Conservation (phyloP, 2,113 vertebrate species). For the Empidonax alnorum region DNA sequence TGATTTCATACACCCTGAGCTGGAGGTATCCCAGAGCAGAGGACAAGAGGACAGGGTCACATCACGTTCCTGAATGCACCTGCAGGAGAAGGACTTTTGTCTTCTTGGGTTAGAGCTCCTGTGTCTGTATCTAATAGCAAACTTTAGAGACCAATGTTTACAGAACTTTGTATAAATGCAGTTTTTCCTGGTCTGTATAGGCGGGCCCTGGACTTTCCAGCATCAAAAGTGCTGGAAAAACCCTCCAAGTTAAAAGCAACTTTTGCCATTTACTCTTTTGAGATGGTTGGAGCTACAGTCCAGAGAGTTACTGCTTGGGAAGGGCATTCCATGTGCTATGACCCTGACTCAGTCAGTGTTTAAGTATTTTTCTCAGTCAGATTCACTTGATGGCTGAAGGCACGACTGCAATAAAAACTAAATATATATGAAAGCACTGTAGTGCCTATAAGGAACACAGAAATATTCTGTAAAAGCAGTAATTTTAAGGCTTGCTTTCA, state of each 20-base stretch:
- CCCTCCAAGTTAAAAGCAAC: background rate
- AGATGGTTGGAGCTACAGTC: background rate
- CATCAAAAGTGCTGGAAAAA: background rate
- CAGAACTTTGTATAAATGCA: background rate
- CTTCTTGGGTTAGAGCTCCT: background rate
- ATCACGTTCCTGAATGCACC: background rate
- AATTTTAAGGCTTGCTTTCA: background rate
- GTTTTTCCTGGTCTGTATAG: background rate
- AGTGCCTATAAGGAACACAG: background rate
- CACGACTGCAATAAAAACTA: background rate
- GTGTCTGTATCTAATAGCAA: background rate
- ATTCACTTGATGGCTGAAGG: background rate
- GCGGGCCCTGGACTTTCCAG: background rate
- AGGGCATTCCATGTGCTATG: background rate
- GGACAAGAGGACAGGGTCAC: background rate
- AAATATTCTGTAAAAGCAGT: background rate
- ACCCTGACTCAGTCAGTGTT: background rate
- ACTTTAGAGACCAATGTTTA: background rate
- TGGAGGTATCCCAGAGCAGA: background rate
- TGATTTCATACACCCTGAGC: background rate
- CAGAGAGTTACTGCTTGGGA: background rate
- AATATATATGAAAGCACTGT: background rate
- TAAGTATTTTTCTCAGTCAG: background rate
- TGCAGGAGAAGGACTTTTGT: background rate
- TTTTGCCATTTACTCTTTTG: background rate